phyloP scores from a whole-genome alignment of 2,888 invertebrate genomes.

The Rugalucina vietnamica region DNA sequence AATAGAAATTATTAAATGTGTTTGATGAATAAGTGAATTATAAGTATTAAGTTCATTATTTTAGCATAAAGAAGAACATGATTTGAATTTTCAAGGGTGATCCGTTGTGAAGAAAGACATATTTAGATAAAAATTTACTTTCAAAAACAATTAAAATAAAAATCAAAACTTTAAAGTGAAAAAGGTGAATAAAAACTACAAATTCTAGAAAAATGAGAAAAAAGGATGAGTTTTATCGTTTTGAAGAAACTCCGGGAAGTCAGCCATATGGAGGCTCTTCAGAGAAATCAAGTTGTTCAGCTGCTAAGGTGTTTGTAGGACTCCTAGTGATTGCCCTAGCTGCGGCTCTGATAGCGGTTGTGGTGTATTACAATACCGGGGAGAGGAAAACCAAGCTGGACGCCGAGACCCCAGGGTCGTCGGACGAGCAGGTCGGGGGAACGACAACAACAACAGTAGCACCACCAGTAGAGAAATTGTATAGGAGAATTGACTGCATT shows the following conservation, averaged over 20 bases:
- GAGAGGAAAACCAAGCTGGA: slow-evolving; percentile 4
- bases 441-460: neutral
- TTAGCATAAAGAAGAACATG: no score
- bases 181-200: no score
- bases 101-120: no score
- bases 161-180: no score
- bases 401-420: neutral
- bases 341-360: slow-evolving; percentile 62
- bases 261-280: neutral
- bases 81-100: no score
- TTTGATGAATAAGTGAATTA: no score
- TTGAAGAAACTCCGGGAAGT: neutral
- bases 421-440: slow-evolving; percentile 23
- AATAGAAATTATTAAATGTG: no score
- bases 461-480: slow-evolving; percentile 30
- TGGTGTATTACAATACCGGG: slow-evolving; percentile 57
- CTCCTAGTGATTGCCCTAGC: slow-evolving; percentile 50
- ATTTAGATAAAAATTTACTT: no score
- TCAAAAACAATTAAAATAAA: no score
- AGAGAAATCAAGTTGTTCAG: slow-evolving; percentile 16
- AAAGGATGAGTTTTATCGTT: neutral
- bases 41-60: no score
- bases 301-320: slow-evolving; percentile 53
- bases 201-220: no score
- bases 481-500: slow-evolving; percentile 67